phyloP scores from a whole-genome alignment of 2,888 invertebrate genomes.

The Drosophila stalkeri region DNA sequence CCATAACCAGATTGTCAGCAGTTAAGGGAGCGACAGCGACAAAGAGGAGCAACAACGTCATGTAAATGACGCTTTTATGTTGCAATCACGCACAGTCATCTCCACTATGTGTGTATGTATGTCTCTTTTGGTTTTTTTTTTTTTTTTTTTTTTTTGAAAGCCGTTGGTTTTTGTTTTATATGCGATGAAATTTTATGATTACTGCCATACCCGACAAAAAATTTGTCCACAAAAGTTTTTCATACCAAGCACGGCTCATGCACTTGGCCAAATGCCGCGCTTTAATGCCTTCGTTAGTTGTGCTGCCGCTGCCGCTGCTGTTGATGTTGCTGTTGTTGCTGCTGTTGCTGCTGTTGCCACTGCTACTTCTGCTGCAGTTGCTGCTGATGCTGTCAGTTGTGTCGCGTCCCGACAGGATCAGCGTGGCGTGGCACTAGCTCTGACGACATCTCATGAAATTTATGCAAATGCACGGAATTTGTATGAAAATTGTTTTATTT shows the following conservation, averaged over 20 bases:
- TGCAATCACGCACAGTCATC: conserved; percentile 66
- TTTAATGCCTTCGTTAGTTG: conserved; percentile 67
- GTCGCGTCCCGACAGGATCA: conserved; percentile 24
- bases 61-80: conserved; percentile 79
- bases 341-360: background rate
- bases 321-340: background rate
- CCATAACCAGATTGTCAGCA: conserved; percentile 31
- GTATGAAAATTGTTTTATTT: conserved; percentile 81
- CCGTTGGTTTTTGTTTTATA: conserved; percentile 67
- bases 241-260: conserved; percentile 23
- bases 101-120: conserved; percentile 3
- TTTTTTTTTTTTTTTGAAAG: background rate
- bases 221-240: conserved; percentile 52
- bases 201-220: conserved; percentile 54
- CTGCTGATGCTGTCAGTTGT: conserved; percentile 24
- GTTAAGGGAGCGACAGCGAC: conserved; percentile 30
- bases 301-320: background rate
- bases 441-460: conserved; percentile 66
- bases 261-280: conserved; percentile 68
- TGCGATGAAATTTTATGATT: conserved; percentile 79
- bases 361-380: conserved; percentile 15
- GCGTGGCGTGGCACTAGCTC: conserved; percentile 34
- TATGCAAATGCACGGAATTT: conserved; percentile 81
- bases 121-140: background rate
- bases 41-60: conserved; percentile 41